A percentile compares a stretch with the other conserved stretches of the same genome.
Evolutionary conservation across 2,888 invertebrate genomes (phyloP).

Genomic region (Incurvaria masculella): DNA sequence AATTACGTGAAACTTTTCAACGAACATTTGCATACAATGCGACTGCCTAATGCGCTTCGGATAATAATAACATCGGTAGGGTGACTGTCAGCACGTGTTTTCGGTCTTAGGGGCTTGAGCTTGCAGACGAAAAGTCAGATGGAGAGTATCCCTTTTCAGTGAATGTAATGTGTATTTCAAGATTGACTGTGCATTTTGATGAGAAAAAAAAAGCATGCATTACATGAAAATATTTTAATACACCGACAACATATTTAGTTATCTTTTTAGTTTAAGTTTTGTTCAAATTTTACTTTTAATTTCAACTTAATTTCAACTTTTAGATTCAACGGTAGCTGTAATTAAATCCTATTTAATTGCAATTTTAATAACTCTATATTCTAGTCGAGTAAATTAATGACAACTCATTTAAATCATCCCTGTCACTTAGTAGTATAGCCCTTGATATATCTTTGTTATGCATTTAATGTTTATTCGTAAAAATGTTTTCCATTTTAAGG

Average conservation of each 20-base stretch:
- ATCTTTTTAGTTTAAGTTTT: not conserved
- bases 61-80: not conserved
- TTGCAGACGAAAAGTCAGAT: constrained; percentile 14
- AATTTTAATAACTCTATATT: not conserved
- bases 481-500: constrained; percentile 15
- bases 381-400: too few species aligned
- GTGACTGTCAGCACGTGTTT: not conserved
- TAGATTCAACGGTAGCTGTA: too few species aligned
- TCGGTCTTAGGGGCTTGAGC: not conserved
- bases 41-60: not conserved
- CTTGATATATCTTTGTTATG: too few species aligned
- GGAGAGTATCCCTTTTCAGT: constrained; percentile 5
- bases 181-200: constrained; percentile 1
- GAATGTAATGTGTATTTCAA: constrained; percentile 3
- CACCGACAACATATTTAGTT: too few species aligned
- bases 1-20: constrained; percentile 45
- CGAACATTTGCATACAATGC: constrained; percentile 48
- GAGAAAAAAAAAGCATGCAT: constrained; percentile 1
- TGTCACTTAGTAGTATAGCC: too few species aligned
- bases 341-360: not conserved
- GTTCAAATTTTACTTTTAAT: too few species aligned
- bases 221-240: too few species aligned
- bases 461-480: too few species aligned
- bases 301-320: too few species aligned
- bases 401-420: too few species aligned